phyloP scores from a whole-genome alignment of 2,797 vertebrate species.

The Sciurus vulgaris region DNA sequence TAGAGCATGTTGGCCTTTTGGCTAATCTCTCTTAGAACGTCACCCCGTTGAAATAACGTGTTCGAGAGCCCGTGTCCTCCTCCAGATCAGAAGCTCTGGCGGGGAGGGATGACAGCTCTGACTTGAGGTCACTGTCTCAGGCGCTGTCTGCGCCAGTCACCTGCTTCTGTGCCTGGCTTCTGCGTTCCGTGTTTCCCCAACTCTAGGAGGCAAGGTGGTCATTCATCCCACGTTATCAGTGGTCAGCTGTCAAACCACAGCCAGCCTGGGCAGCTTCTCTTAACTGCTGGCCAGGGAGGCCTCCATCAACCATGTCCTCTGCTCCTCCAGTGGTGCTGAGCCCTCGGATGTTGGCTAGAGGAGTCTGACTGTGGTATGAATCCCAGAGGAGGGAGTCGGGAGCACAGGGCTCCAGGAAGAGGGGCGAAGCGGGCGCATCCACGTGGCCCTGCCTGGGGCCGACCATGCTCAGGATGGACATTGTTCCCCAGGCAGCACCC shows the following conservation, averaged over 20 bases:
- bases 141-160: rapidly evolving
- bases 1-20: neutral
- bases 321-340: rapidly evolving
- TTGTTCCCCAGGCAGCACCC: rapidly evolving
- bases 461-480: neutral
- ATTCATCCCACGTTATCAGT: neutral
- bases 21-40: neutral
- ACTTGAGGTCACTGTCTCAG: neutral
- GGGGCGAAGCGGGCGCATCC: neutral
- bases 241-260: neutral
- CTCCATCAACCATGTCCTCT: neutral
- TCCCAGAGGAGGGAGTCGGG: too few relatives aligned
- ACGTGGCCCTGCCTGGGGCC: rapidly evolving
- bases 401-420: neutral
- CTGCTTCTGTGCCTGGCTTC: neutral
- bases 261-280: neutral
- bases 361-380: neutral
- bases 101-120: too few relatives aligned
- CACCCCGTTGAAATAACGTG: neutral
- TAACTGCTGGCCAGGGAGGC: rapidly evolving
- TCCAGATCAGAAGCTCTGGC: neutral
- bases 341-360: neutral
- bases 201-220: neutral
- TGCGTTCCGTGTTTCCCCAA: neutral
- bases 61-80: neutral